phyloP scores from a whole-genome alignment of 2,888 invertebrate species.

The Patella pellucida region DNA sequence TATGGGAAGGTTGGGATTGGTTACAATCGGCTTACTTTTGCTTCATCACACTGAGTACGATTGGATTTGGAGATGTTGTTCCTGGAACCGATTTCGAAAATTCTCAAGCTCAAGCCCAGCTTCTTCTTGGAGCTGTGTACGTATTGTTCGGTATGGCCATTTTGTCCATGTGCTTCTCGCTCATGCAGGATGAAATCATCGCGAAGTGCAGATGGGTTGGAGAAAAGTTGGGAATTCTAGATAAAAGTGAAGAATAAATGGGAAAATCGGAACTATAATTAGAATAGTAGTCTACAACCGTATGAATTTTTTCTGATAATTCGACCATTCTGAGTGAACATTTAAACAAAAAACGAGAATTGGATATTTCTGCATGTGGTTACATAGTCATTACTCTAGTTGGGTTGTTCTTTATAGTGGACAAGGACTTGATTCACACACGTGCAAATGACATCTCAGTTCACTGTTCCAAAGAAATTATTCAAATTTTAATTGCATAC shows the following conservation, averaged over 20 bases:
- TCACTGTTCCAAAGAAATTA: not conserved
- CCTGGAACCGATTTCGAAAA: constrained; percentile 64
- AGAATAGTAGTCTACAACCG: too few species aligned
- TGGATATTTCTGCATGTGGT: too few species aligned
- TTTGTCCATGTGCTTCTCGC: constrained; percentile 70
- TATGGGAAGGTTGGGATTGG: constrained; percentile 69
- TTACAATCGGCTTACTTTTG: constrained; percentile 70
- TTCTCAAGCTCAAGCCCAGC: constrained; percentile 60
- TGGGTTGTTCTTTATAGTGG: too few species aligned
- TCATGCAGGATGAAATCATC: constrained; percentile 71
- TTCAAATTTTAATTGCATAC: not conserved
- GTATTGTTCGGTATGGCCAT: constrained; percentile 71
- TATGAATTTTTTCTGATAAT: too few species aligned
- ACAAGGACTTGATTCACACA: not conserved
- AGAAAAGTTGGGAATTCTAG: constrained; percentile 65
- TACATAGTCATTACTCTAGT: too few species aligned
- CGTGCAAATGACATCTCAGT: not conserved
- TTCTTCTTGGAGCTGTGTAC: constrained; percentile 67
- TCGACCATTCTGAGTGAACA: too few species aligned
- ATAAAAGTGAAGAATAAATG: constrained; percentile 51
- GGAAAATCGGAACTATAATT: not conserved
- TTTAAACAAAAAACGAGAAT: too few species aligned
- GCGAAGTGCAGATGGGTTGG: constrained; percentile 69
- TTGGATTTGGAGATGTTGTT: constrained; percentile 70
- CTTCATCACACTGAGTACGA: constrained; percentile 70